Evolutionary conservation across 35 echinoderm and acorn worm species (phyloP), one percentile per base, ranked within the genome.

Genomic region (Lytechinus pictus): DNA sequence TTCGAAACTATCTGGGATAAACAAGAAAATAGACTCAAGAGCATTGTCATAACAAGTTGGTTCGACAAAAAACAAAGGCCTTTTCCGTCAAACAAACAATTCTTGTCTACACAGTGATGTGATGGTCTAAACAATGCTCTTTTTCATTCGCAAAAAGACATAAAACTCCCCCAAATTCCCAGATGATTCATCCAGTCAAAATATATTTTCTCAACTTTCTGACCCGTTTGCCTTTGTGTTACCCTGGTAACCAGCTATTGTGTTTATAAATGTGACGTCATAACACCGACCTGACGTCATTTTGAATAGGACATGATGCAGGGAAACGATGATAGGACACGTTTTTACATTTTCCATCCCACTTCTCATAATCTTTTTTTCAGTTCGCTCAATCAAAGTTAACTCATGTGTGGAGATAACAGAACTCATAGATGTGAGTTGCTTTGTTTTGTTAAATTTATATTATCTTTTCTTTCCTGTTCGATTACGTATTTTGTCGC

Each of bases 111-210:
- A 79, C 66, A 79, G 66, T 79, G 66, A 24, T 24, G 0, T 24
- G 16, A 24, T 79, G 16, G 66, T 79, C 66, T 79, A 79, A 79
- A 79, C 66, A 79, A 79, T 79, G 66, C 66, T n/a, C 66, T 8
- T 4, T 72, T 79, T 79, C 66, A 79, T 79, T 14, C 66, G 66
- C 19, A 79, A 79, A 79, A 79, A 79, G 66, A 79, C 66, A 79
- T 79, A 79, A 79, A 79, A 79, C 16, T 79, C 66, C 21, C 66
- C 66, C 4, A 79, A 24, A 79, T 79, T 79, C 66, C 66, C 66
- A 79, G 66, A 79, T 79, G 66, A 79, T 79, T 79, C 66, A 79
- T 79, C 66, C 66, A 79, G n/a, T 24, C 66, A 79, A 79, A 79
- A 79, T 6, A 79, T 24, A 16, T 24, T 79, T 79, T 79, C 16